Conservation (phyloP, 1,140 invertebrate genomes). For the Mercenaria mercenaria region DNA sequence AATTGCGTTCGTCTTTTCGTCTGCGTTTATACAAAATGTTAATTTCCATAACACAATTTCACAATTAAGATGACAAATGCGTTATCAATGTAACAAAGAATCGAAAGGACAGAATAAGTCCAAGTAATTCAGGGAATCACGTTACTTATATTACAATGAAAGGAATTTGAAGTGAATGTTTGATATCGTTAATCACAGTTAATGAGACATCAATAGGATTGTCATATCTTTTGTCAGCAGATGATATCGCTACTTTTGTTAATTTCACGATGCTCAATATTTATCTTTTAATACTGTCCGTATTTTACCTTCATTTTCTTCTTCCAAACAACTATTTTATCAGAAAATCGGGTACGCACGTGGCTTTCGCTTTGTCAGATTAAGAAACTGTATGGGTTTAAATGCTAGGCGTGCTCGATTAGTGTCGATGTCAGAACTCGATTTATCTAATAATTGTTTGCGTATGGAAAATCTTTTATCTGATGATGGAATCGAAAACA, state of each 20-base stretch:
- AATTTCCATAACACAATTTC: constrained; percentile 56
- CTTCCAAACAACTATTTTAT: not conserved
- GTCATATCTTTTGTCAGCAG: constrained; percentile 22
- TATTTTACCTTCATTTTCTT: not conserved
- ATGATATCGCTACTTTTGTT: constrained; percentile 49
- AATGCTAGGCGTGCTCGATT: not conserved
- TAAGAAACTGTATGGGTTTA: not conserved
- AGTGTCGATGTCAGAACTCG: not conserved
- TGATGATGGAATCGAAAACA: not conserved
- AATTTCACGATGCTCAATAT: not conserved
- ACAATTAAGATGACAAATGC: constrained; percentile 62
- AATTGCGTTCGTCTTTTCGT: constrained; percentile 50
- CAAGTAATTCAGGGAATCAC: constrained; percentile 47
- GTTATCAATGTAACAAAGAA: constrained; percentile 55
- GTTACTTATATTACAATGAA: constrained; percentile 36
- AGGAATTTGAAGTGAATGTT: constrained; percentile 7
- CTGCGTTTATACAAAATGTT: constrained; percentile 32
- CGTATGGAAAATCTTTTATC: not conserved
- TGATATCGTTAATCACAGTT: constrained; percentile 51
- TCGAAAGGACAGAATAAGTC: constrained; percentile 41
- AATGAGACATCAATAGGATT: constrained; percentile 46
- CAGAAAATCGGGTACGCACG: not conserved
- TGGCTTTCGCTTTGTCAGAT: constrained; percentile 7
- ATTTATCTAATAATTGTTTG: not conserved
- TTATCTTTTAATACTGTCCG: not conserved